Evolutionary conservation across 2,113 vertebrate genomes (phyloP), one percentile per base, ranked within the genome.

Genomic region (Albula glossodonta): DNA sequence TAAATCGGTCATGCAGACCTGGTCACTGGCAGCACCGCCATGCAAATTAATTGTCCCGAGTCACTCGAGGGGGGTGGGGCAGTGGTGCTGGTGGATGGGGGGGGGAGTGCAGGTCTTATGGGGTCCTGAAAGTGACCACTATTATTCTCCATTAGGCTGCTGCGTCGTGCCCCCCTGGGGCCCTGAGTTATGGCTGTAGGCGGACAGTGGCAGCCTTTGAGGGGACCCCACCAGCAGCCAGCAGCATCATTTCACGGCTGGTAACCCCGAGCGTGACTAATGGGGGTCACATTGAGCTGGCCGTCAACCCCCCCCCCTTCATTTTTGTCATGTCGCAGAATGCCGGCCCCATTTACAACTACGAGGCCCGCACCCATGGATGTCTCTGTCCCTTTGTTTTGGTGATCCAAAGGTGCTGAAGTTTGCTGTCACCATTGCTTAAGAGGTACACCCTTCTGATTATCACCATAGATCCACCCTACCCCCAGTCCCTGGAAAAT

Each of bases 211-310:
- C 22, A 41, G 80, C 51, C 8, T 9, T 8, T 8, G 51, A 81
- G 51, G 80, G 51, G 50, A 82, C n/a, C 66, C 78, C 63, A 66
- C 82, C 79, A 85, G 53, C 41, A 74, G 60, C 85, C 60, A 81
- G 19, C 53, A 79, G 31, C 82, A 85, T 93, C 90, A 95, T 94
- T 94, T 95, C 91, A 94, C 91, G 93, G 89, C 89, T 80, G 88
- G 88, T 85, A 92, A 90, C 89, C 87, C 78, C 15, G 51, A 84
- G 88, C 87, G 88, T 90, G 88, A 90, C 92, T 93, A 95, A 93
- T 91, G 88, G 92, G 93, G 94, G 94, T 95, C 93, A 95, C 93
- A 93, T 91, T 93, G 92, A 94, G 87, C 90, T 66, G 41, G 85
- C 84, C 83, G 80, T 87, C 88, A 70, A 83, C 50, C 48, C 50